A percentile compares a stretch with the other conserved stretches of the same genome.
Evolutionary conservation across 1,140 invertebrate species (phyloP).

Genomic region (Monomorium pharaonis): DNA sequence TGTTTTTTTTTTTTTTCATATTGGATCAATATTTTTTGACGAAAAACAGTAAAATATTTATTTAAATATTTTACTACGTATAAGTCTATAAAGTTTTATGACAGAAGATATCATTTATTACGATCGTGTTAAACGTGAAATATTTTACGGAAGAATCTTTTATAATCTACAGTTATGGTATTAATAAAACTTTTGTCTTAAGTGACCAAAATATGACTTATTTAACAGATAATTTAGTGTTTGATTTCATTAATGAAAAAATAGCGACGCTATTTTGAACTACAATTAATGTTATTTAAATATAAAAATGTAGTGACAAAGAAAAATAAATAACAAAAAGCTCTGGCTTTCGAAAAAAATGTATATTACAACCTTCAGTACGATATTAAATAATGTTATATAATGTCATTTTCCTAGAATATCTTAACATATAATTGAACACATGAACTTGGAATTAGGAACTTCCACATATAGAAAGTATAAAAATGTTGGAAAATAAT

Average conservation of each 20-base stretch:
- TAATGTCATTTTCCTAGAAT: slow-evolving; percentile 25
- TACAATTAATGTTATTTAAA: not conserved
- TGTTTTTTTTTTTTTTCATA: slow-evolving; percentile 65
- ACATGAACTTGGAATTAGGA: slow-evolving; percentile 64
- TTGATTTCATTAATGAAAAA: slow-evolving; percentile 8
- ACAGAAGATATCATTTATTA: slow-evolving; percentile 20
- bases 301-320: slow-evolving; percentile 6
- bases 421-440: slow-evolving; percentile 37
- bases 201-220: not conserved
- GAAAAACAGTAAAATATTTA: slow-evolving; percentile 73
- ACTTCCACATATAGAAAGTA: slow-evolving; percentile 53
- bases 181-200: slow-evolving; percentile 17
- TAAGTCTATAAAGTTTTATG: not conserved
- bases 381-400: not conserved
- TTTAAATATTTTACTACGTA: slow-evolving; percentile 42
- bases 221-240: slow-evolving; percentile 24
- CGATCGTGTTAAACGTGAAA: slow-evolving; percentile 18
- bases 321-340: slow-evolving; percentile 19
- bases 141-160: not conserved
- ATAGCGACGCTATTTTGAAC: not conserved
- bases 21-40: slow-evolving; percentile 65
- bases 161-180: not conserved
- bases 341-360: not conserved
- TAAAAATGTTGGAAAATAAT: slow-evolving; percentile 55
- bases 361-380: slow-evolving; percentile 27